These are phyloP conservation scores for Geococcyx californianus DNA, from an alignment of 2,113 vertebrate species.

Conservation along the genomic window DNA sequence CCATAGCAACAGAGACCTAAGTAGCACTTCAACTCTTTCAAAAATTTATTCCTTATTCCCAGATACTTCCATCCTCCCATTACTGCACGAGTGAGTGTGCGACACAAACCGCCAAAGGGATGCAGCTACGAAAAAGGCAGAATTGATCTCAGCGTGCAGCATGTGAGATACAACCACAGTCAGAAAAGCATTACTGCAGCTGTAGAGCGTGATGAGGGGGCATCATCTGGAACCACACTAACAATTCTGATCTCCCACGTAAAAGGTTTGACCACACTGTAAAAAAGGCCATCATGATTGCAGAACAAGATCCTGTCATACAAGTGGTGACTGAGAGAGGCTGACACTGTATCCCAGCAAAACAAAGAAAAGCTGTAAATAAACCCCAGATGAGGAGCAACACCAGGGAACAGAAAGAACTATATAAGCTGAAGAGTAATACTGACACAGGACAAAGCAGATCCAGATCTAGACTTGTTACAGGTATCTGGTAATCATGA, in stretches of 20 bases:
- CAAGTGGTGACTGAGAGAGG: not conserved
- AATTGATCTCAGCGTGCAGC: fast-evolving
- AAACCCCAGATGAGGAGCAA: not conserved
- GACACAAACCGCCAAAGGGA: no score
- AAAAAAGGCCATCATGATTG: not conserved
- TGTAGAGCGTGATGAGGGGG: fast-evolving
- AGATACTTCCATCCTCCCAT: not conserved
- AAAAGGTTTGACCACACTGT: not conserved
- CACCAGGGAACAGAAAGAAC: not conserved
- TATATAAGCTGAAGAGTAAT: not conserved
- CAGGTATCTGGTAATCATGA: not conserved
- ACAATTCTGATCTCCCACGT: not conserved
- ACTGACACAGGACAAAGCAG: not conserved
- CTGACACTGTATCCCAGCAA: not conserved
- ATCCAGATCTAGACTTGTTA: not conserved
- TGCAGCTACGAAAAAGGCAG: not conserved
- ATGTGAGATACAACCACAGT: fast-evolving
- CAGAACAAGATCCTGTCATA: not conserved
- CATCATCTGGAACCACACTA: not conserved
- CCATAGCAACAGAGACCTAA: not conserved
- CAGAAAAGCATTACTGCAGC: fast-evolving
- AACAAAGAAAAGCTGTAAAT: not conserved
- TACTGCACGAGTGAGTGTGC: fast-evolving
- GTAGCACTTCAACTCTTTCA: not conserved
- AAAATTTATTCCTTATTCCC: not conserved